phyloP scores from a whole-genome alignment of 2,888 invertebrate genomes.

The Rosalia funebris region DNA sequence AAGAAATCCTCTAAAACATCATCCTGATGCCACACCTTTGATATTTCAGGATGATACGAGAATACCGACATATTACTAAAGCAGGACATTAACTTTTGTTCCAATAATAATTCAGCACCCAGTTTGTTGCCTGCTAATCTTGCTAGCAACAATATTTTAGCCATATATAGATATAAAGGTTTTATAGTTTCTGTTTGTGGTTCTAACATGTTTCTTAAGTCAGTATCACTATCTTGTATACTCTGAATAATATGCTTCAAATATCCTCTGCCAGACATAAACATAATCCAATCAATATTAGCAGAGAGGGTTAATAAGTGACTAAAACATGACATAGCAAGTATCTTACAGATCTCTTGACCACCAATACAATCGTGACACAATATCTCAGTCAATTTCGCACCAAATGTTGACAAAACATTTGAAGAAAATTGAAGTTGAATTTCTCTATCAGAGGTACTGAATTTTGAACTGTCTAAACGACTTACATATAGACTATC shows the following conservation, averaged over 20 bases:
- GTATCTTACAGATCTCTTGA: slow-evolving; percentile 89
- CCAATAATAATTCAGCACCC: slow-evolving; percentile 74
- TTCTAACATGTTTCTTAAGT: slow-evolving; percentile 73
- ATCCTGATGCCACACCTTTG: slow-evolving; percentile 53
- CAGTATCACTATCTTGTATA: slow-evolving; percentile 78
- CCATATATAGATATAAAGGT: slow-evolving; percentile 86
- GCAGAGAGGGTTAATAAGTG: slow-evolving; percentile 80
- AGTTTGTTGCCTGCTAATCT: slow-evolving; percentile 71
- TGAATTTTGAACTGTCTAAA: slow-evolving; percentile 69
- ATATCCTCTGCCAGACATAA: slow-evolving; percentile 74
- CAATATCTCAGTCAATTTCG: slow-evolving; percentile 81
- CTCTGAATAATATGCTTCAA: slow-evolving; percentile 86
- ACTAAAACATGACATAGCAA: slow-evolving; percentile 84
- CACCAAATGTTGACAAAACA: slow-evolving; percentile 79
- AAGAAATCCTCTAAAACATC: slow-evolving; percentile 65
- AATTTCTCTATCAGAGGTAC: slow-evolving; percentile 53
- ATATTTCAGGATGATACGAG: slow-evolving; percentile 77
- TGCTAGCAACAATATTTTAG: slow-evolving; percentile 83
- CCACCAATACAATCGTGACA: slow-evolving; percentile 90
- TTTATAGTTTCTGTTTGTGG: slow-evolving; percentile 71
- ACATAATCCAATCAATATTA: slow-evolving; percentile 73
- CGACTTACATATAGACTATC: slow-evolving; percentile 72
- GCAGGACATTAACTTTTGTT: slow-evolving; percentile 70
- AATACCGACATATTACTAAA: slow-evolving; percentile 77
- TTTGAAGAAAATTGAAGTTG: slow-evolving; percentile 65